Evolutionary conservation across 2,113 vertebrate genomes (phyloP).

Genomic region (Dissostichus mawsoni): DNA sequence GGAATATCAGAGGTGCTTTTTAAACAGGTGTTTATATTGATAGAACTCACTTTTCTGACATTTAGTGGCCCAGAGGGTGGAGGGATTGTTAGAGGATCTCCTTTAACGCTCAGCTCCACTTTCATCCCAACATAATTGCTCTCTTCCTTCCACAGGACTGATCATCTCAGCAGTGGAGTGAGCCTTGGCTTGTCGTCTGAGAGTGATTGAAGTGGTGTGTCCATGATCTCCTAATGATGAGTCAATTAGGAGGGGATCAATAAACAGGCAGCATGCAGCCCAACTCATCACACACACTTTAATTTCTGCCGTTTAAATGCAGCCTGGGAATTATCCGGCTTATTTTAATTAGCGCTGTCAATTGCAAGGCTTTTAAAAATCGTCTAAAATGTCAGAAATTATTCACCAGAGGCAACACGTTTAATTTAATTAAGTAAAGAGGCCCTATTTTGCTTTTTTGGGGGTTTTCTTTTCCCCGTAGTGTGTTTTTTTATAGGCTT

Average conservation of each 20-base stretch:
- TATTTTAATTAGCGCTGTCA: no score
- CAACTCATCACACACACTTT: not conserved
- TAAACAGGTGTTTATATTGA: not conserved
- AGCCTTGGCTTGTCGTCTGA: constrained; percentile 4
- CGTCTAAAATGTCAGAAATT: no score
- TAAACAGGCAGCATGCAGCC: not conserved
- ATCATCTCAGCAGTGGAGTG: not conserved
- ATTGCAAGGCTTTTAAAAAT: no score
- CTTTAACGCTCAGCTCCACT: constrained; percentile 12
- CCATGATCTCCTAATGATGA: constrained; percentile 33
- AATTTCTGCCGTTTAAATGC: not conserved
- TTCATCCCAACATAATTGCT: constrained; percentile 23
- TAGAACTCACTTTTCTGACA: constrained; percentile 13
- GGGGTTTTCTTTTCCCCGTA: no score
- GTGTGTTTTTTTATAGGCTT: no score
- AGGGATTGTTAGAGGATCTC: not conserved
- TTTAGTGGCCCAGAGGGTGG: constrained; percentile 18
- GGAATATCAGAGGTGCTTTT: no score
- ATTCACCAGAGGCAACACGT: no score
- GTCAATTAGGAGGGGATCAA: constrained; percentile 41
- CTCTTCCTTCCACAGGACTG: constrained; percentile 26
- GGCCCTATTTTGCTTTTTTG: no score
- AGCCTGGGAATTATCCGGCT: not conserved
- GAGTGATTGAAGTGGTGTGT: constrained; percentile 1
- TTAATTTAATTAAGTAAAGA: no score